Evolutionary conservation across 2,797 vertebrate species (phyloP).

Genomic region (Balearica regulorum): DNA sequence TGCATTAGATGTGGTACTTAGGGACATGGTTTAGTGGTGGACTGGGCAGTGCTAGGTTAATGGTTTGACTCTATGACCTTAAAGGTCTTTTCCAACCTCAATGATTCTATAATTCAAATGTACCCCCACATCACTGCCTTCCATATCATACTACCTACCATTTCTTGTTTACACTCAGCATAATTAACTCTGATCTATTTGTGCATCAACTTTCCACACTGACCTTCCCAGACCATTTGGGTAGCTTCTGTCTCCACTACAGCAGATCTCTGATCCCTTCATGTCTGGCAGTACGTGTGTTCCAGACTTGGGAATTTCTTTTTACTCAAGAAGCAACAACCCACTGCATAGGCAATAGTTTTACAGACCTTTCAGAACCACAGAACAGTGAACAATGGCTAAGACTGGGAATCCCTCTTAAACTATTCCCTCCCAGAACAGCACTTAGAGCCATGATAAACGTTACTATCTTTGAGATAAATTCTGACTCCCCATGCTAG

Average conservation of each 20-base stretch:
- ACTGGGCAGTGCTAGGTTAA: too few species aligned
- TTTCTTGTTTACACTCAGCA: background rate
- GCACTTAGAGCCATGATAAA: background rate
- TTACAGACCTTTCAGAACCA: background rate
- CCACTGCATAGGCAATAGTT: background rate
- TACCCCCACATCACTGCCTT: background rate
- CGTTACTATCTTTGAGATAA: background rate
- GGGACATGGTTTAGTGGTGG: too few species aligned
- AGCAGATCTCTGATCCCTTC: background rate
- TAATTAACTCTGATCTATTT: background rate
- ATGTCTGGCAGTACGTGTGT: fast-evolving
- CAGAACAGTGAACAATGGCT: background rate
- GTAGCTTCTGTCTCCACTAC: background rate
- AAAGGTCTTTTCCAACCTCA: too few species aligned
- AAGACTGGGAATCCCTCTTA: background rate
- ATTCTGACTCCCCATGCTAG: background rate
- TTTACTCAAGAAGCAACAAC: background rate
- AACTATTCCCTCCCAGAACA: background rate
- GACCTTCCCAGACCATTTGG: fast-evolving
- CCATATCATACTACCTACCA: background rate
- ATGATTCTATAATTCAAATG: fast-evolving
- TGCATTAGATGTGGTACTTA: too few species aligned
- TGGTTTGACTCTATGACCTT: too few species aligned
- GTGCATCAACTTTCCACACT: background rate
- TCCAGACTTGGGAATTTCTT: background rate